A percentile compares a stretch with the other conserved stretches of the same genome.
Conservation (phyloP, 2,888 invertebrate genomes). For the Galeopsomyia nigrocyanea region DNA sequence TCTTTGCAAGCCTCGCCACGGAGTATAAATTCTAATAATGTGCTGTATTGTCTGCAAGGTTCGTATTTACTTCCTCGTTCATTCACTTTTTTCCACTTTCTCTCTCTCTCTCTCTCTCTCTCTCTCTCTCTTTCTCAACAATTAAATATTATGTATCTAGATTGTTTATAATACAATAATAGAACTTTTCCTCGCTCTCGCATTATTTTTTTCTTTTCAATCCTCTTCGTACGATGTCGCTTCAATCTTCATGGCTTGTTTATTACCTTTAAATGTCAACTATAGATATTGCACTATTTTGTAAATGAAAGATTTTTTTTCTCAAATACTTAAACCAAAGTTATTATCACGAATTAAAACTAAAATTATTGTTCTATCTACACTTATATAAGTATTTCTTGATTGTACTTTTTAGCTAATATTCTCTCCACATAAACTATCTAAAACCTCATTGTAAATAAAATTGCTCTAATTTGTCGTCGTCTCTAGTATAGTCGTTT, state of each 20-base stretch:
- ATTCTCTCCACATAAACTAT: conserved; percentile 23
- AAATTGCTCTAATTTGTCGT: conserved; percentile 25
- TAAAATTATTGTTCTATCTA: conserved; percentile 2
- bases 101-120: conserved; percentile 5
- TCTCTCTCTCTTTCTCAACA: conserved; percentile 48
- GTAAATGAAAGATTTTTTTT: conserved; percentile 5
- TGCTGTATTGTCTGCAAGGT: conserved; percentile 57
- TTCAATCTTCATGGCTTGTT: conserved; percentile 2
- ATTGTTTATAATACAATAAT: conserved; percentile 55
- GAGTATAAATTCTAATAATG: conserved; percentile 55
- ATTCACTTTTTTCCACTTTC: not conserved
- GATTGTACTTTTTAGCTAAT: conserved; percentile 18
- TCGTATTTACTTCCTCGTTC: conserved; percentile 48
- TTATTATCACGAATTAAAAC: not conserved
- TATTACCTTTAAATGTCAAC: conserved; percentile 30
- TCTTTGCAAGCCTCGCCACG: conserved; percentile 25
- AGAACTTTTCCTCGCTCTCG: conserved; percentile 49
- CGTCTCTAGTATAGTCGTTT: conserved; percentile 18
- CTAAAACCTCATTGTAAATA: conserved; percentile 25
- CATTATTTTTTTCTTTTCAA: conserved; percentile 22
- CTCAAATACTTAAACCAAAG: not conserved
- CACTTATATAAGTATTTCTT: conserved; percentile 4
- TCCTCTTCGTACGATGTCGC: not conserved
- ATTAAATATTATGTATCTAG: conserved; percentile 53
- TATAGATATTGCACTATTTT: conserved; percentile 31